phyloP scores from a whole-genome alignment of 2,888 invertebrate genomes.

The Cryptops parisi region DNA sequence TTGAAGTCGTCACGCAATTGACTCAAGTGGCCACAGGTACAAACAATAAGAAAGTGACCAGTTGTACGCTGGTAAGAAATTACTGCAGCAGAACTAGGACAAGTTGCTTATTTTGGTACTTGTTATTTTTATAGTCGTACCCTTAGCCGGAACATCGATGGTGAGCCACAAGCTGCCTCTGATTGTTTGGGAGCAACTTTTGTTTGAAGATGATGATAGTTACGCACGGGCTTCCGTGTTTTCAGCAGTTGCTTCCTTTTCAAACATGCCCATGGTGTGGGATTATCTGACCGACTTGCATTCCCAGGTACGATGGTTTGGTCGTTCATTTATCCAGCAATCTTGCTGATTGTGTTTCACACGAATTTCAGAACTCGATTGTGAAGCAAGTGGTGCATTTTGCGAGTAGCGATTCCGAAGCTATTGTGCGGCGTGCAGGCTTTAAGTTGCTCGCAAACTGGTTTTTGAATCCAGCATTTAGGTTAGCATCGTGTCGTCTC shows the following conservation, averaged over 20 bases:
- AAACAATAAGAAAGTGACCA: too few relatives aligned
- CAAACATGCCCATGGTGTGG: not conserved
- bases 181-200: not conserved
- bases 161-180: too few relatives aligned
- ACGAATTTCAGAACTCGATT: not conserved
- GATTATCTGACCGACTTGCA: not conserved
- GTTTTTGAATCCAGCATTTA: not conserved
- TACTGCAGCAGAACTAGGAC: too few relatives aligned
- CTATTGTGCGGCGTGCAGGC: not conserved
- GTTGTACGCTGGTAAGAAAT: too few relatives aligned
- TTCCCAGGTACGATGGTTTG: not conserved
- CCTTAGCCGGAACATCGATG: too few relatives aligned
- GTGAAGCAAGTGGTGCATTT: slow-evolving; percentile 2
- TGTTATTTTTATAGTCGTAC: too few relatives aligned
- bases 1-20: slow-evolving; percentile 46
- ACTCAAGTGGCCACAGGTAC: not conserved
- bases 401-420: slow-evolving; percentile 7
- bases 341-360: too few relatives aligned
- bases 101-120: too few relatives aligned
- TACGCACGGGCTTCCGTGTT: not conserved
- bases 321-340: too few relatives aligned
- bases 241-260: not conserved
- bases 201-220: not conserved
- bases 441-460: not conserved
- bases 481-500: not conserved